Conservation (phyloP, 1,140 invertebrate species). For the Popillia japonica region DNA sequence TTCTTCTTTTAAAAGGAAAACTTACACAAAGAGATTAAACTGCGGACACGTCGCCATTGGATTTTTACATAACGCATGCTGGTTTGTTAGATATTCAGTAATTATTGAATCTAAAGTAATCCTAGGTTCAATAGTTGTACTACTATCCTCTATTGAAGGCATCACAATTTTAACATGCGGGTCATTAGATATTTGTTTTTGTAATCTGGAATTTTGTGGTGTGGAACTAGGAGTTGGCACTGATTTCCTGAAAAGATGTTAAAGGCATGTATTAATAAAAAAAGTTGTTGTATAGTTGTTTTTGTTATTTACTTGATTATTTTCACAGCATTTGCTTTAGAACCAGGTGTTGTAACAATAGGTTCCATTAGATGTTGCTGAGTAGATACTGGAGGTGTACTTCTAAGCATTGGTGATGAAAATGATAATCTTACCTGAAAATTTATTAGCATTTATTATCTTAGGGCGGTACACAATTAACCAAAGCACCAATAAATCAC, state of each 20-base stretch:
- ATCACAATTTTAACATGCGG: slow-evolving; percentile 51
- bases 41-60: slow-evolving; percentile 91
- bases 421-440: slow-evolving; percentile 47
- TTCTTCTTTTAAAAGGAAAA: not conserved
- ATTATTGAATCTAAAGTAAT: slow-evolving; percentile 91
- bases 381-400: not conserved
- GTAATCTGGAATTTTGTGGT: slow-evolving; percentile 64
- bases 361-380: not conserved
- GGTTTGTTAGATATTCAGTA: slow-evolving; percentile 94
- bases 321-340: slow-evolving; percentile 45
- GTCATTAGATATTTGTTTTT: slow-evolving; percentile 70
- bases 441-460: too few species aligned
- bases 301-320: slow-evolving; percentile 52
- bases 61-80: slow-evolving; percentile 93
- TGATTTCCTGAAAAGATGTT: slow-evolving; percentile 46
- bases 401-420: slow-evolving; percentile 41
- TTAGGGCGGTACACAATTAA: too few species aligned
- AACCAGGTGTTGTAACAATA: slow-evolving; percentile 23
- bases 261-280: not conserved
- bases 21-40: slow-evolving; percentile 85
- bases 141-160: slow-evolving; percentile 52
- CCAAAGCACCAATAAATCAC: too few species aligned
- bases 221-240: slow-evolving; percentile 39
- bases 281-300: not conserved
- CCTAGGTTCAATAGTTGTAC: slow-evolving; percentile 57